Percentiles rank a stretch among this genome's conserved stretches.
Evolutionary conservation across 2,113 vertebrate genomes (phyloP).

Genomic region (Brachypodius melanocephalos): DNA sequence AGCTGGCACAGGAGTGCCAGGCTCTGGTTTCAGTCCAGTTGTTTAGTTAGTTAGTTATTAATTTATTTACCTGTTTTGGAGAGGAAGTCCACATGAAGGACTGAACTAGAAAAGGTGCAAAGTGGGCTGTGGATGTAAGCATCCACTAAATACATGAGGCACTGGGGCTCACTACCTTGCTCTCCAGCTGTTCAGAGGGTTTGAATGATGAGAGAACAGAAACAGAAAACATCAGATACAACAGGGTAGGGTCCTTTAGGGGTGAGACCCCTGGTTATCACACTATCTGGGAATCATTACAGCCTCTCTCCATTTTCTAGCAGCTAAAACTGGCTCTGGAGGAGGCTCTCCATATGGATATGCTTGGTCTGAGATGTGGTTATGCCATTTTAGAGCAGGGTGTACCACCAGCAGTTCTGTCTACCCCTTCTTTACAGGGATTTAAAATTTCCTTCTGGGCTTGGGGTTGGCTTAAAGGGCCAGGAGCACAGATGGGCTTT

Average conservation of each 20-base stretch:
- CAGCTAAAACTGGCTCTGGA: not conserved
- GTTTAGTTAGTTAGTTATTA: not conserved
- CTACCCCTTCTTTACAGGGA: not conserved
- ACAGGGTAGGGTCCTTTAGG: not conserved
- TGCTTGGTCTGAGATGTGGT: not conserved
- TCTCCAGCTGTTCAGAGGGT: not conserved
- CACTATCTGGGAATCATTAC: not conserved
- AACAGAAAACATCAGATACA: not conserved
- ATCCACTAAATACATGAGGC: not conserved
- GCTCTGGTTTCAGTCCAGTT: not conserved
- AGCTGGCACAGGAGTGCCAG: not conserved
- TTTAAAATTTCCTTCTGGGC: not conserved
- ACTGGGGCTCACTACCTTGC: not conserved
- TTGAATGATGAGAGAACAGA: not conserved
- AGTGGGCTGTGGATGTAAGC: not conserved
- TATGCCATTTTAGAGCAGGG: not conserved
- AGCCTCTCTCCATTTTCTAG: not conserved
- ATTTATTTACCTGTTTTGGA: not conserved
- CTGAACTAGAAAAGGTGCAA: not conserved
- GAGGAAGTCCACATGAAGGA: not conserved
- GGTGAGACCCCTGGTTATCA: not conserved
- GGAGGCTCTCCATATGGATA: not conserved
- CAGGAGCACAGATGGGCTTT: slow-evolving; percentile 7
- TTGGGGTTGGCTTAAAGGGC: slow-evolving; percentile 7
- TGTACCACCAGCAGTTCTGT: not conserved